phyloP scores from a whole-genome alignment of 2,888 invertebrate species.

The Gari tellinella region DNA sequence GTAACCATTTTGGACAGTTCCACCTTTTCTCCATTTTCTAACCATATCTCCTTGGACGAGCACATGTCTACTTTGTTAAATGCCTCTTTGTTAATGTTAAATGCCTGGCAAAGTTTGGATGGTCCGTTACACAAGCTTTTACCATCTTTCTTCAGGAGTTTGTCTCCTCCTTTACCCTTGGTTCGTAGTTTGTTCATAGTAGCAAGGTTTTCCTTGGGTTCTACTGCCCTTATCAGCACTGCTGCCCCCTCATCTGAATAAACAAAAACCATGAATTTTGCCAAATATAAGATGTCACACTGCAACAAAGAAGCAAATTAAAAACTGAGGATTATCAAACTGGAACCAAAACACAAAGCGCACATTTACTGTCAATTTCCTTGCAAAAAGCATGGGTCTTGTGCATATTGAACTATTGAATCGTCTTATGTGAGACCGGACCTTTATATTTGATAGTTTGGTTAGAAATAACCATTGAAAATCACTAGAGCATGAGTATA shows the following conservation, averaged over 20 bases:
- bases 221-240: conserved; percentile 88
- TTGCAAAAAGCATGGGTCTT: too few relatives aligned
- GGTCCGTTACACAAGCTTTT: conserved; percentile 90
- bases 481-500: too few relatives aligned
- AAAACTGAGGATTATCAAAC: too few relatives aligned
- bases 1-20: conserved; percentile 83
- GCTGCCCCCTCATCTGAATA: conserved; percentile 87
- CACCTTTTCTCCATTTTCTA: conserved; percentile 84
- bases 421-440: too few relatives aligned
- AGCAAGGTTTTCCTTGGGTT: conserved; percentile 88
- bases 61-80: conserved; percentile 87
- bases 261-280: too few relatives aligned
- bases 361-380: too few relatives aligned
- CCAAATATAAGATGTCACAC: too few relatives aligned
- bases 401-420: too few relatives aligned
- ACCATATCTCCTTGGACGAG: conserved; percentile 86
- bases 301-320: too few relatives aligned
- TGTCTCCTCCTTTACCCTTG: conserved; percentile 56
- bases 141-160: conserved; percentile 81
- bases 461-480: too few relatives aligned
- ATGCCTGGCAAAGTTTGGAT: conserved; percentile 89
- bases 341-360: too few relatives aligned
- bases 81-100: conserved; percentile 86
- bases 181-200: conserved; percentile 85
- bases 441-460: too few relatives aligned